Conservation (phyloP, 2,797 vertebrate genomes). For the Heliangelus exortis region DNA sequence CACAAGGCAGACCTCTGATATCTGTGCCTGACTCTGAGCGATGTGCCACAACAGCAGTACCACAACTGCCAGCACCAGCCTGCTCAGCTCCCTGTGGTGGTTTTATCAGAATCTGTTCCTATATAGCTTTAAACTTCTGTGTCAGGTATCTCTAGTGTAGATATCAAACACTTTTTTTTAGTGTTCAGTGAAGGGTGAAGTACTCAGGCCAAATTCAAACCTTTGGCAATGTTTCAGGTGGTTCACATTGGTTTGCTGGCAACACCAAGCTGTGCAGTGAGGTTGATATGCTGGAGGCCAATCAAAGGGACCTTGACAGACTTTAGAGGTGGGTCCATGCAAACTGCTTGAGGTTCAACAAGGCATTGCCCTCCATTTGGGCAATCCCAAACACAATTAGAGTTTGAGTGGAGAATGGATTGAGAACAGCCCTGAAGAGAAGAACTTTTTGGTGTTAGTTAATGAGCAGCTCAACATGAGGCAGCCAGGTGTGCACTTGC, state of each 20-base stretch:
- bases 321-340: too few species aligned
- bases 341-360: too few species aligned
- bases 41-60: fast-evolving
- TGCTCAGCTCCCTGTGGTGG: neutral
- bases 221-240: neutral
- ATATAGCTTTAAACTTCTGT: neutral
- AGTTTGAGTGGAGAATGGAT: too few species aligned
- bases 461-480: too few species aligned
- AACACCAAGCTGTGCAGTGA: too few species aligned
- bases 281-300: too few species aligned
- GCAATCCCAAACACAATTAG: too few species aligned
- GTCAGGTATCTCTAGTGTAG: fast-evolving
- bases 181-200: neutral
- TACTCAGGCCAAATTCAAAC: neutral
- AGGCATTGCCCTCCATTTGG: too few species aligned
- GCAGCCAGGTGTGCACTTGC: too few species aligned
- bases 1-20: neutral
- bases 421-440: too few species aligned
- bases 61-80: neutral
- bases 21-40: neutral
- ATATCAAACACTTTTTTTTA: neutral
- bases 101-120: neutral
- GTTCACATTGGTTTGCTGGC: neutral
- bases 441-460: too few species aligned
- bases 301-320: too few species aligned